Percentiles rank a stretch among this genome's conserved stretches.
Conservation (phyloP, 1,140 invertebrate species). For the Zaprionus kolodkinae region DNA sequence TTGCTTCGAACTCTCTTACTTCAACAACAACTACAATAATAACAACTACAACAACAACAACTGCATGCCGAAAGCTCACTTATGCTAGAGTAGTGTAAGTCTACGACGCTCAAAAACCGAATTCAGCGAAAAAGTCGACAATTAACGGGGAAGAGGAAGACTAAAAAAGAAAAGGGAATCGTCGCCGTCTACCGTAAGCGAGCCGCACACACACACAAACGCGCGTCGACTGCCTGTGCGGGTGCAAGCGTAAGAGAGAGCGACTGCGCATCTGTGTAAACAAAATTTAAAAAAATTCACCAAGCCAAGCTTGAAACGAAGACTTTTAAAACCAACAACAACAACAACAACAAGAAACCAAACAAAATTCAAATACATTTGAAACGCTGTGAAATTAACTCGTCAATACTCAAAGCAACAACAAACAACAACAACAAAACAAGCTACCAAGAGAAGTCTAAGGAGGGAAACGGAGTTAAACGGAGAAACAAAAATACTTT, state of each 20-base stretch:
- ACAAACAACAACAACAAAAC: constrained; percentile 50
- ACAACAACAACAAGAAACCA: constrained; percentile 70
- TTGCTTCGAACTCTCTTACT: constrained; percentile 35
- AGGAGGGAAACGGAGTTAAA: constrained; percentile 60
- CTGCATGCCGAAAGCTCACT: constrained; percentile 42
- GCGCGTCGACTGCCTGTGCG: constrained; percentile 24
- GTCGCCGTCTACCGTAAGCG: constrained; percentile 23
- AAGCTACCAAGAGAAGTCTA: constrained; percentile 61
- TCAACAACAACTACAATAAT: constrained; percentile 8
- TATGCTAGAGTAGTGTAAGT: constrained; percentile 21
- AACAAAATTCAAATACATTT: constrained; percentile 70
- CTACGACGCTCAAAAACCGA: constrained; percentile 20
- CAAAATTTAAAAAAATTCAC: constrained; percentile 38
- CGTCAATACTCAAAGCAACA: constrained; percentile 80
- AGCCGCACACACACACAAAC: background rate
- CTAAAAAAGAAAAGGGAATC: constrained; percentile 19
- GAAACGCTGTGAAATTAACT: constrained; percentile 82
- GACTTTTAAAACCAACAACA: constrained; percentile 72
- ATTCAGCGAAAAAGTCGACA: constrained; percentile 23
- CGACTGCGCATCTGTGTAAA: constrained; percentile 71
- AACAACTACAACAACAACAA: background rate
- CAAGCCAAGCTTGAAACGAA: constrained; percentile 81
- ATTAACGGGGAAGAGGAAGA: constrained; percentile 37
- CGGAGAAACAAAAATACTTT: constrained; percentile 41
- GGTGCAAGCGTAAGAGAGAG: constrained; percentile 53